Base-by-base conservation (phyloP, 2,113 vertebrate species). In the Euleptes europaea region DNA sequence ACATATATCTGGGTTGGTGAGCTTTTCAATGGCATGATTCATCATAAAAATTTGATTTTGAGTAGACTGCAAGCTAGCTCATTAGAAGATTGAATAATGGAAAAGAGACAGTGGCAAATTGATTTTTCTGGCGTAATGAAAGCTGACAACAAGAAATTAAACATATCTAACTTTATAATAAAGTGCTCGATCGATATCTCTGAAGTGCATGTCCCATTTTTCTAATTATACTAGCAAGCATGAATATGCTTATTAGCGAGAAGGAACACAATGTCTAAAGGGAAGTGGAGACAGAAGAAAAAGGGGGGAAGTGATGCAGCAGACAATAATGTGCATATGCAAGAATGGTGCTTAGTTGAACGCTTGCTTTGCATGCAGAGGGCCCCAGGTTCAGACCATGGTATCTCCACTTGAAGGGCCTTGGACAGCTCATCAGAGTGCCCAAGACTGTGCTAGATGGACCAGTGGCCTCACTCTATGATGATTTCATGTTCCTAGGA, bases 91-190 rank as follows among this genome's bases (percentile, higher is more conserved):
- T 86, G 83, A 93, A 76, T 89, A 86, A 94, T 71, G 77, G 87
- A 88, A 83, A 90, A 84, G 51, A 87, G 84, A 91, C 86, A 83
- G 91, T 14, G 86, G 71, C 19, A 35, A 89, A 94, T 91, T 86
- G 88, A 93, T 92, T 94, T 92, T 83, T 90, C 88, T 60, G 84
- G 84, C 75, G 75, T 81, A 84, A 87, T 80, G 80, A 88, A 91
- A 88, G 84, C 83, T 90, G 92, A 83, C 87, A 87, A 87, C 28
- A 82, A 93, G 89, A 87, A 92, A 92, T 90, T 90, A 92, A 91
- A 83, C 86, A 88, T 84, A 80, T 65, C 80, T 92, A 91, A 91
- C 82, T 88, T 91, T 78, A 57, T 90, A 0, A 93, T 76, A 23
- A 92, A 93, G 69, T 23, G 10, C 21, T 28, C 7, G 19, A 86